Percentiles rank a stretch among this genome's conserved stretches.
These are phyloP conservation scores for Meta bourneti DNA, from an alignment of 2,888 invertebrate species.

Conservation along the genomic window DNA sequence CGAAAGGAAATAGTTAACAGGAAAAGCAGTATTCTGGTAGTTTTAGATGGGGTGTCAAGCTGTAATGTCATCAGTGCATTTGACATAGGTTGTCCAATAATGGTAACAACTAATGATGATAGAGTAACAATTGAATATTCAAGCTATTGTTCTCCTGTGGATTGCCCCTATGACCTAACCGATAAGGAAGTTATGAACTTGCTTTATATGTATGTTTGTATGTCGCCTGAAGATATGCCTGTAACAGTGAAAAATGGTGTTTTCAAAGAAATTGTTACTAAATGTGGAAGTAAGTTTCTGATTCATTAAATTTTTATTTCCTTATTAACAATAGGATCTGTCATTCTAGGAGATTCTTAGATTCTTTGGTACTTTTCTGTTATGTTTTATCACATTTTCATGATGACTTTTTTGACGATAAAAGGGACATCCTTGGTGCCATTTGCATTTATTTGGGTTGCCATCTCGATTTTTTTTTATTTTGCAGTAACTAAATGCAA, in stretches of 20 bases:
- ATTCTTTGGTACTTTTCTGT: too few relatives aligned
- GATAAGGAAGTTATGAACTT: slow-evolving; percentile 72
- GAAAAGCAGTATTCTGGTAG: slow-evolving; percentile 78
- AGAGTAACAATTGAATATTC: slow-evolving; percentile 82
- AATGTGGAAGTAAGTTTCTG: slow-evolving; percentile 87
- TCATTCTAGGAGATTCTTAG: too few relatives aligned
- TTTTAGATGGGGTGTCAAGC: slow-evolving; percentile 87
- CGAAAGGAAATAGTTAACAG: slow-evolving; percentile 22
- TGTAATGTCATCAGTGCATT: slow-evolving; percentile 85
- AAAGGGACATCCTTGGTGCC: too few relatives aligned
- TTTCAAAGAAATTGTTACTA: slow-evolving; percentile 85
- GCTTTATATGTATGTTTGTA: slow-evolving; percentile 64
- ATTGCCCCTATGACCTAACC: slow-evolving; percentile 71
- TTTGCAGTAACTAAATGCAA: too few relatives aligned
- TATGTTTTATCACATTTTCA: too few relatives aligned
- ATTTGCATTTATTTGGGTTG: too few relatives aligned
- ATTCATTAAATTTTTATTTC: too few relatives aligned
- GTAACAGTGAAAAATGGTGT: slow-evolving; percentile 84
- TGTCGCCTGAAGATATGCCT: slow-evolving; percentile 81
- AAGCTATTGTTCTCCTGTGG: too few relatives aligned
- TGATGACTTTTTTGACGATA: too few relatives aligned
- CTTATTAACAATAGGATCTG: too few relatives aligned
- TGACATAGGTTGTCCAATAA: slow-evolving; percentile 86
- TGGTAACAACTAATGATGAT: slow-evolving; percentile 86
- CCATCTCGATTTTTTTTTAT: too few relatives aligned